phyloP scores from a whole-genome alignment of 35 echinoderm and acorn worm genomes.

The Holothuria glaberrima region DNA sequence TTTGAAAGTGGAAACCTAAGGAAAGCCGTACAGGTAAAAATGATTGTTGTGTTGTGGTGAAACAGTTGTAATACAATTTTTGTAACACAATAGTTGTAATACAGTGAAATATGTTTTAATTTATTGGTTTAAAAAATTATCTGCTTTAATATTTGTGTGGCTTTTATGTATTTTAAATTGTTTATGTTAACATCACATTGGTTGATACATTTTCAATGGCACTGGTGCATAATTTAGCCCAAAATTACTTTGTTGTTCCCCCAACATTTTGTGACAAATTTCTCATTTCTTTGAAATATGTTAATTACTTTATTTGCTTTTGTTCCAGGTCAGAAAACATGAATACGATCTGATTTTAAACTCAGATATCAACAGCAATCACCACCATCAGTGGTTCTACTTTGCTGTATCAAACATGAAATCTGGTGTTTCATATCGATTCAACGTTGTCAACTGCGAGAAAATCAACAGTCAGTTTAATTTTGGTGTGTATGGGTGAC shows the following conservation, averaged over 20 bases:
- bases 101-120: too few species aligned
- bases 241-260: too few species aligned
- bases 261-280: too few species aligned
- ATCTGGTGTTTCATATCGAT: constrained; percentile 70
- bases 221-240: too few species aligned
- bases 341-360: constrained; percentile 93
- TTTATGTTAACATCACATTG: too few species aligned
- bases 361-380: constrained; percentile 95
- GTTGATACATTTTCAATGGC: too few species aligned
- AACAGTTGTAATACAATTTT: too few species aligned
- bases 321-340: constrained; percentile 78
- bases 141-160: too few species aligned
- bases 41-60: neutral
- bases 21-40: constrained; percentile 90
- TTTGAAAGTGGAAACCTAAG: constrained; percentile 98
- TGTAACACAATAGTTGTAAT: too few species aligned
- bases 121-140: too few species aligned
- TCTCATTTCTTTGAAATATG: too few species aligned
- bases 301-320: neutral
- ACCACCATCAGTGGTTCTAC: constrained; percentile 99
- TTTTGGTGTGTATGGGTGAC: constrained; percentile 68
- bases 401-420: constrained; percentile 88
- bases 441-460: constrained; percentile 96
- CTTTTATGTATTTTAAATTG: too few species aligned
- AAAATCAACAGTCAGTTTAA: constrained; percentile 98